Base-by-base conservation (phyloP, 2,797 vertebrate species). In the Chelon labrosus region DNA sequence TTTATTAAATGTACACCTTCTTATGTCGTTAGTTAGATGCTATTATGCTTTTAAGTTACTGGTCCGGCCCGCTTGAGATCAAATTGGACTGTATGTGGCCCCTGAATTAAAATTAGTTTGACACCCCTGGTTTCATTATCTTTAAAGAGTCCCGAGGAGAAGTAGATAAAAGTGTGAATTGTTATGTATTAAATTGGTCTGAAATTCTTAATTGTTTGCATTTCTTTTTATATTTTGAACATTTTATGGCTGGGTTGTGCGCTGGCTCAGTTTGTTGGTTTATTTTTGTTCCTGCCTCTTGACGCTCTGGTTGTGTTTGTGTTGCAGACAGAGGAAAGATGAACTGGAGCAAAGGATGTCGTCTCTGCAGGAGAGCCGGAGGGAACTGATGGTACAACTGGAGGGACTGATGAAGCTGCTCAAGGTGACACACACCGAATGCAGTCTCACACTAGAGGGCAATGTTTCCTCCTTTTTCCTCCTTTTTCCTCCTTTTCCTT, bases 261-360 rank as follows among this genome's bases (percentile, higher is more conserved):
- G 22, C 22, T 22, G 22, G 22, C 22, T 22, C 22, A 22, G 22
- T 22, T 22, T 39, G 10, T 37, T 59, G 55, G 4, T 14, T 39
- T 41, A 17, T n/a, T 46, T 66, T 65, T 20, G 7, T 54, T 57
- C 22, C 50, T 65, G 35, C 56, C 60, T 54, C 60, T 62, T 35
- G 47, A 55, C 44, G 9, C 44, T 47, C 52, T 58, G 52, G 47
- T 10, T 16, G 41, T 14, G 39, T 74, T 58, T 85, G 78, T 77
- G 50, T 75, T 82, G 38, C 89, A 98, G 97, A 79, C 97, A 99
- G 84, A 95, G 97, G 76, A 99, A 99, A 88, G 97, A 99, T 44
- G 97, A 99, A 71, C 83, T 98, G 89, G 97, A 99, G 60, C 96
- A 98, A 92, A 95, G 97, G 76, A 99, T 99, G 97, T 99, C 97